Evolutionary conservation across 2,797 vertebrate species (phyloP).

Genomic region (Catharus ustulatus): DNA sequence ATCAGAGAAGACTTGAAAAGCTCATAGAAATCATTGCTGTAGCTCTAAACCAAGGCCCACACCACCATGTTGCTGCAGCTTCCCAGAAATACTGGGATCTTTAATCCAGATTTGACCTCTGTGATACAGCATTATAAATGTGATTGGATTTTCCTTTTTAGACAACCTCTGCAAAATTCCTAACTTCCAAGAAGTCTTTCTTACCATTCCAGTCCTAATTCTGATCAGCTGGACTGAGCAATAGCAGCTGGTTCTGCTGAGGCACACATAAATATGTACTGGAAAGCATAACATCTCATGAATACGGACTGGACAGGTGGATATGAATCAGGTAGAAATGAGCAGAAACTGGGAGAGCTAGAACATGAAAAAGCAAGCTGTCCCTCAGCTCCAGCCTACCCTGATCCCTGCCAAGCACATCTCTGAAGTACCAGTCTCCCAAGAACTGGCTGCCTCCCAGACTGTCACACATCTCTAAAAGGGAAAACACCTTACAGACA

Average conservation of each 20-base stretch:
- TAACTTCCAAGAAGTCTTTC: neutral
- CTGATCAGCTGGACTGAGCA: neutral
- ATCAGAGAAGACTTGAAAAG: neutral
- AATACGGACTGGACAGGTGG: accelerated
- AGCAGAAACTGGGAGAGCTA: neutral
- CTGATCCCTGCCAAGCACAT: neutral
- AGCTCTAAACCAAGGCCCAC: neutral
- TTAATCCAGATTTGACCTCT: neutral
- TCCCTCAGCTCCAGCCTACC: neutral
- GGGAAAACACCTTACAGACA: neutral
- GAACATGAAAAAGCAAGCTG: neutral
- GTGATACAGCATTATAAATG: neutral
- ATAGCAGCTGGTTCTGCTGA: neutral
- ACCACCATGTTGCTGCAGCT: neutral
- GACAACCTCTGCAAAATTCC: neutral
- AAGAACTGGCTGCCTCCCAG: neutral
- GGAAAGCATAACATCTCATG: neutral
- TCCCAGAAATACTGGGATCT: neutral
- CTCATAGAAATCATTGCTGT: neutral
- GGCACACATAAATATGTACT: neutral
- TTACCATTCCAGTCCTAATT: neutral
- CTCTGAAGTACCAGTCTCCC: neutral
- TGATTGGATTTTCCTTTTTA: neutral
- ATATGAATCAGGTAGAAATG: neutral
- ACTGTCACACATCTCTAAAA: accelerated